These are phyloP conservation scores for Callaeas wilsoni DNA, from an alignment of 2,113 vertebrate species.

Conservation along the genomic window DNA sequence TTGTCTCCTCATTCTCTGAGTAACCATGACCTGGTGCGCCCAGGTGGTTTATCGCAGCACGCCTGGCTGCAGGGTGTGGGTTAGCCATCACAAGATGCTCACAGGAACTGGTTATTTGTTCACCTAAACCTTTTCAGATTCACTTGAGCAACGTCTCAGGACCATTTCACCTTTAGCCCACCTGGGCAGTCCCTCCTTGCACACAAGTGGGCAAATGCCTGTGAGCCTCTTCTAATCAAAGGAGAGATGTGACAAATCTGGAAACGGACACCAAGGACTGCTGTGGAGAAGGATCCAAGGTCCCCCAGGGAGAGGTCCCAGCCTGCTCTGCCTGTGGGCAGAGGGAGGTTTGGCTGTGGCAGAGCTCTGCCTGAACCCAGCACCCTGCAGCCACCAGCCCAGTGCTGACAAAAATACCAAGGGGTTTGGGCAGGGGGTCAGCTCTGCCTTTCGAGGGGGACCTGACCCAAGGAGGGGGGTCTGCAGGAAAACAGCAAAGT, in stretches of 20 bases:
- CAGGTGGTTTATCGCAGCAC: background rate
- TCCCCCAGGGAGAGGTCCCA: background rate
- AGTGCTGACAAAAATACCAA: rapidly evolving
- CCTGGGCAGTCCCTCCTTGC: background rate
- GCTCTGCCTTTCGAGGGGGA: background rate
- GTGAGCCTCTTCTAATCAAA: background rate
- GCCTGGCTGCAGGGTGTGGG: background rate
- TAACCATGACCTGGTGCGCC: background rate
- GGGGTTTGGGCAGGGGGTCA: background rate
- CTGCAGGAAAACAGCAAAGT: background rate
- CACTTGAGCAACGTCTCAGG: background rate
- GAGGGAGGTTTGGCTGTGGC: background rate
- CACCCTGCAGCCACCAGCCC: rapidly evolving
- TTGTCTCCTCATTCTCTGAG: background rate
- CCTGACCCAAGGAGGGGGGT: background rate
- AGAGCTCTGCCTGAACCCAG: background rate
- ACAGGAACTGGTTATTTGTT: background rate
- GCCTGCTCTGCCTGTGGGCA: background rate
- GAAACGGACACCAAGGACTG: background rate
- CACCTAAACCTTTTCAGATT: background rate
- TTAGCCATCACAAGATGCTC: background rate
- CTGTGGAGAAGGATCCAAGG: background rate
- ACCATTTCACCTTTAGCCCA: background rate
- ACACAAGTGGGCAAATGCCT: background rate
- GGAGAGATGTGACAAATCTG: background rate